Evolutionary conservation across 1,140 invertebrate species (phyloP), one percentile per base, ranked within the genome.

Genomic region (Diabrotica virgifera): DNA sequence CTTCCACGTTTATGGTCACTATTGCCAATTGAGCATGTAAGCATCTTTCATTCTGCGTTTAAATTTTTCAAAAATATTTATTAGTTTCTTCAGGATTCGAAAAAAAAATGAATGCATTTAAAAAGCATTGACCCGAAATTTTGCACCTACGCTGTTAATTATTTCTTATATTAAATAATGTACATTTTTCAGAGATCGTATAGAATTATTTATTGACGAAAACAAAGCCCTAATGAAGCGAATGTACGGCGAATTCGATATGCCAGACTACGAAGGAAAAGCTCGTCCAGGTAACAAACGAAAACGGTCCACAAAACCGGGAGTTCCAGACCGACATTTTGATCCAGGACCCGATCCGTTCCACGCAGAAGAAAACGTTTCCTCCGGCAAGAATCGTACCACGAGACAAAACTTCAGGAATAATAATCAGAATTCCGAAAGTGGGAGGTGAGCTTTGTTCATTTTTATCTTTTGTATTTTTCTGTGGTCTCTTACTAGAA

Each of bases 141-240:
- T n/a, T n/a, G n/a, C n/a, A n/a, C n/a, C n/a, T n/a, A n/a, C n/a
- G n/a, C n/a, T n/a, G n/a, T n/a, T n/a, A n/a, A 24, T 24, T 24
- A 24, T 2, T 24, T 24, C 4, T 24, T 24, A 24, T 24, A 24
- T 24, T 4, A 24, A 24, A 24, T 24, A 24, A 1, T 24, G 24
- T 24, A 24, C 4, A 24, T 24, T 24, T 88, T 87, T 51, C 82
- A 96, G 93, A 78, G 91, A 94, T 52, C 86, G 89, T 72, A 96
- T 96, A 78, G 92, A 95, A 75, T 83, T 84, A 65, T 96, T 95
- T 78, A 96, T 96, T 73, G 93, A 96, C 72, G 93, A 96, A 74
- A 96, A 96, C 79, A 95, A 95, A 80, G 93, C 94, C 8, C 74
- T 96, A 67, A 95, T 95, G 85, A 90, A 92, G 74, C 82, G 94